Evolutionary conservation across 2,888 invertebrate genomes (phyloP), one percentile per base, ranked within the genome.

Genomic region (Sinodicranocentrus sp.): DNA sequence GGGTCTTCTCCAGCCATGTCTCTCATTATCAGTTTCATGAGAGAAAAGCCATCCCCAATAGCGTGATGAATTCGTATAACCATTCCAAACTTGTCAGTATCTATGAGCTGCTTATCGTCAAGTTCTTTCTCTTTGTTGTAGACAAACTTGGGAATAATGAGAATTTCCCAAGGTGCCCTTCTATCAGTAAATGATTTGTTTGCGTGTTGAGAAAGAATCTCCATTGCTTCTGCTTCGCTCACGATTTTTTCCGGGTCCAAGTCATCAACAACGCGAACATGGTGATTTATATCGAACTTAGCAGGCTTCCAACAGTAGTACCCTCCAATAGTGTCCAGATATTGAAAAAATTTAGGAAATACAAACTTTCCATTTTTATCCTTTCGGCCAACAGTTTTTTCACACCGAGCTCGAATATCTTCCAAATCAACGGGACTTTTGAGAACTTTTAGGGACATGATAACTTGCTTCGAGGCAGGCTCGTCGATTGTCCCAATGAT

Each of bases 251-350:
- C 71, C 23, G 84, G 71, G 43, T 87, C 84, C 5, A 84, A 57
- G 5, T 84, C 86, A 19, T 85, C 85, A 10, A 82, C 67, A 43
- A 84, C 76, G 13, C 87, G 67, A 0, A 86, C 84, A 68, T 88
- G 88, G 63, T 88, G 87, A 2, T 83, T 77, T n/a, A 88, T 86
- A 48, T 88, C 88, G 70, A 84, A 86, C 0, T 65, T 52, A 0
- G 88, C 82, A 13, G 88, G 88, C 61, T 72, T 84, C 88, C 88
- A 88, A 25, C 87, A 86, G 44, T 86, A 86, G 44, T 79, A 88
- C 1, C 86, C 86, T 28, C 79, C 84, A 44, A 75, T 59, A 5
- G 54, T 78, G 39, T 77, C 82, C 65, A 88, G 68, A 39, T 82
- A 82, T 25, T 88, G 88, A 59, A 79, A 79, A 52, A 88, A 88